A percentile compares a stretch with the other conserved stretches of the same genome.
These are phyloP conservation scores for Bovichtus diacanthus DNA, from an alignment of 2,797 vertebrate species.

Conservation along the genomic window DNA sequence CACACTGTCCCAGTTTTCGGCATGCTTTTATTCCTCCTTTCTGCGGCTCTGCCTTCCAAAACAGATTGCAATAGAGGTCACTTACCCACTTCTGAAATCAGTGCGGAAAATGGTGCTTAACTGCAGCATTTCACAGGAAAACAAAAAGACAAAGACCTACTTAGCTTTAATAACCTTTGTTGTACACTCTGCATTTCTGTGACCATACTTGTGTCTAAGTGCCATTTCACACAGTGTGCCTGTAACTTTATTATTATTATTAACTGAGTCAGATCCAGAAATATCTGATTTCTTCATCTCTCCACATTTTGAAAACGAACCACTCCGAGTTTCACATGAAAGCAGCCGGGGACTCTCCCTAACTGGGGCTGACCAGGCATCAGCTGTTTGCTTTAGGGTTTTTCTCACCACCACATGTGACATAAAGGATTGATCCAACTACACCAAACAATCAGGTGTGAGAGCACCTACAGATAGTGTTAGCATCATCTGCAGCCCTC, in stretches of 20 bases:
- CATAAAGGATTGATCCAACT: neutral
- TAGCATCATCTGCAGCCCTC: constrained; percentile 23
- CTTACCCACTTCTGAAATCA: neutral
- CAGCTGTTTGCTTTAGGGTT: constrained; percentile 44
- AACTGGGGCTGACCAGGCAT: constrained; percentile 34
- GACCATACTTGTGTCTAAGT: neutral
- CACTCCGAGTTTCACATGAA: neutral
- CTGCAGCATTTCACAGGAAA: neutral
- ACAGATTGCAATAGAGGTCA: constrained; percentile 14
- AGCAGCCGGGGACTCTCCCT: rapidly evolving
- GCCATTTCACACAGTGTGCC: neutral
- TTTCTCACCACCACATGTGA: constrained; percentile 2
- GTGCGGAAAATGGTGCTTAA: neutral
- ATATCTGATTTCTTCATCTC: neutral
- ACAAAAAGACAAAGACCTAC: neutral
- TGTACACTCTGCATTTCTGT: too few relatives aligned
- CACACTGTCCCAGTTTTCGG: constrained; percentile 55
- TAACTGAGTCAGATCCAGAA: neutral
- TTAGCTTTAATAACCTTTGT: neutral
- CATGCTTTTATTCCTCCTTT: constrained; percentile 32
- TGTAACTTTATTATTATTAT: neutral
- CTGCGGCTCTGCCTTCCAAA: constrained; percentile 2
- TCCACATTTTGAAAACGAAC: neutral
- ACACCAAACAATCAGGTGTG: constrained; percentile 41
- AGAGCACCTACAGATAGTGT: constrained; percentile 23